Conservation (phyloP, 2,888 invertebrate genomes). For the Hemicrepidius hirtus region DNA sequence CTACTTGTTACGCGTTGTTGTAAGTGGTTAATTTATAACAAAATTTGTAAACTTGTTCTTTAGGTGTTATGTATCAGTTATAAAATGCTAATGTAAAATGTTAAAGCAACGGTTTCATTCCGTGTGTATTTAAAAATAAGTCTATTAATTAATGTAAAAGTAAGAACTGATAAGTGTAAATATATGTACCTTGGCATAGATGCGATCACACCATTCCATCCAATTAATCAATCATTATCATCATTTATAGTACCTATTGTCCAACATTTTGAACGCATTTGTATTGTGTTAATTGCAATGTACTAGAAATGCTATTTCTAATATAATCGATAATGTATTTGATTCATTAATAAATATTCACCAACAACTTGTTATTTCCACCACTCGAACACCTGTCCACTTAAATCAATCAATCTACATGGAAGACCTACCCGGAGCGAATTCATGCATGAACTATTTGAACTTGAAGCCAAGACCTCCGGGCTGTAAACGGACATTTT, state of each 20-base stretch:
- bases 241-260: conserved; percentile 29
- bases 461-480: too few species aligned
- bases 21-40: conserved; percentile 21
- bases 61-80: conserved; percentile 31
- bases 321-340: conserved; percentile 48
- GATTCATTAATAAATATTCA: conserved; percentile 43
- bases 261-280: conserved; percentile 36
- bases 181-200: conserved; percentile 53
- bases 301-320: conserved; percentile 56
- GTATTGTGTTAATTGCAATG: conserved; percentile 50
- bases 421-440: too few species aligned
- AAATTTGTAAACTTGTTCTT: conserved; percentile 32
- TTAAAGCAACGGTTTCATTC: conserved; percentile 24
- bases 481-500: too few species aligned
- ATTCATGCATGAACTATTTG: too few species aligned
- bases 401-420: too few species aligned
- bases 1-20: conserved; percentile 32
- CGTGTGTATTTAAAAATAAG: conserved; percentile 26
- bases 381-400: neutral
- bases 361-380: neutral
- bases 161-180: conserved; percentile 53
- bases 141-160: conserved; percentile 33
- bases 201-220: conserved; percentile 40
- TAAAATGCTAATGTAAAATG: conserved; percentile 28
- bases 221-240: conserved; percentile 38